A percentile compares a stretch with the other conserved stretches of the same genome.
Evolutionary conservation across 2,113 vertebrate species (phyloP).

Genomic region (Hydrolagus affinis): DNA sequence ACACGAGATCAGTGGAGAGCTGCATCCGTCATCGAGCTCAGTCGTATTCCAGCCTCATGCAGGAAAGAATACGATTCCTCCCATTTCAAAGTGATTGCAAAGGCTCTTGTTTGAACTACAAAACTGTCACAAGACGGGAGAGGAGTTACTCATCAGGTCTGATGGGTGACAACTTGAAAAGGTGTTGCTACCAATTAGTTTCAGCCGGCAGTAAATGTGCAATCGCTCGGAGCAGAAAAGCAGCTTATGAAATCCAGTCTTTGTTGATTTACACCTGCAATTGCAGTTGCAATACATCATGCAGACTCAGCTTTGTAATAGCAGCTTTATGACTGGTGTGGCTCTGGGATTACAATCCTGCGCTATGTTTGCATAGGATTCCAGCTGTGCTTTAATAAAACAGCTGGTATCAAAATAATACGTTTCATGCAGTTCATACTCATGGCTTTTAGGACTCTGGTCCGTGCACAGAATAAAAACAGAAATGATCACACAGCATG

Average conservation of each 20-base stretch:
- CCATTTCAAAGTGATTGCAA: no score
- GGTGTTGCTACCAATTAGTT: not conserved
- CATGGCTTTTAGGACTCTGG: no score
- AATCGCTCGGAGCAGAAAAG: not conserved
- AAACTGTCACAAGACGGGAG: no score
- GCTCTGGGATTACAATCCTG: constrained; percentile 7
- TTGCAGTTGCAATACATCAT: not conserved
- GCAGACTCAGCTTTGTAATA: constrained; percentile 15
- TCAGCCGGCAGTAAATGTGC: not conserved
- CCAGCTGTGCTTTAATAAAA: constrained; percentile 16
- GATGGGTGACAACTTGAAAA: no score
- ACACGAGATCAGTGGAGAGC: no score
- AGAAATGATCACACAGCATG: not conserved
- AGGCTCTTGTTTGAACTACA: no score
- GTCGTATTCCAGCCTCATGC: no score
- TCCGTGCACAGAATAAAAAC: not conserved
- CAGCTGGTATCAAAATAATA: not conserved
- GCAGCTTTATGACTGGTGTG: not conserved
- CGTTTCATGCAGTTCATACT: not conserved
- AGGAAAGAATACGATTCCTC: no score
- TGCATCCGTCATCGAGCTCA: no score
- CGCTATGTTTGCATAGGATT: not conserved
- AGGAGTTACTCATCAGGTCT: no score
- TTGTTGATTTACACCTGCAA: not conserved
- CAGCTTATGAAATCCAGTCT: not conserved